Evolutionary conservation across 2,888 invertebrate genomes (phyloP).

Genomic region (Autographa gamma): DNA sequence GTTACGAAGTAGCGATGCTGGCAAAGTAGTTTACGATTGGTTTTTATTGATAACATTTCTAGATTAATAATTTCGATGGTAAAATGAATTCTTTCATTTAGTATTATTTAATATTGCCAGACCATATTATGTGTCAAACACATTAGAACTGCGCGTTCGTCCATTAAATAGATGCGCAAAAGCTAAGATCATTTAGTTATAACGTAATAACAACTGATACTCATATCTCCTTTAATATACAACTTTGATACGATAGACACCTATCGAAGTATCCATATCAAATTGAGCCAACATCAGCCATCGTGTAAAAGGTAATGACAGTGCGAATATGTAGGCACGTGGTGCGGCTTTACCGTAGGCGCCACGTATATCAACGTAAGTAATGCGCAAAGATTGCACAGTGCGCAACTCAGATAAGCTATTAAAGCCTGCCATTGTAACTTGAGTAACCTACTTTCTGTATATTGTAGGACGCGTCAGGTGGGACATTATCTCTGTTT

Average conservation of each 20-base stretch:
- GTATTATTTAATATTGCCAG: too few relatives aligned
- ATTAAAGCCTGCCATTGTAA: neutral
- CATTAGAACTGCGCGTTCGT: neutral
- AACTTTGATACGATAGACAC: neutral
- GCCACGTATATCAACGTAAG: slow-evolving; percentile 33
- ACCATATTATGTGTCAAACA: too few relatives aligned
- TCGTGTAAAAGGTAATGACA: slow-evolving; percentile 24
- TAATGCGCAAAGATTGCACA: slow-evolving; percentile 42
- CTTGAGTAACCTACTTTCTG: slow-evolving; percentile 17
- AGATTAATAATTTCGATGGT: too few relatives aligned
- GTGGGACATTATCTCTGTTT: neutral
- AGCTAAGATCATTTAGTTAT: neutral
- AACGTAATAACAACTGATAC: neutral
- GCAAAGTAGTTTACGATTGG: too few relatives aligned
- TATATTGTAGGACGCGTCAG: neutral
- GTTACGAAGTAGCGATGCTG: too few relatives aligned
- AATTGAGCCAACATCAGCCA: neutral
- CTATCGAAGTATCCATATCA: neutral
- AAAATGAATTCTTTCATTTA: too few relatives aligned
- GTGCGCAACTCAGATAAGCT: slow-evolving; percentile 41
- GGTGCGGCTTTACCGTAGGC: slow-evolving; percentile 9
- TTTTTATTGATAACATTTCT: too few relatives aligned
- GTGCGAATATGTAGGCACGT: slow-evolving; percentile 18
- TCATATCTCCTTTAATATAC: neutral
- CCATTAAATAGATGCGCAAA: neutral